Base-by-base conservation (phyloP, 1,140 invertebrate genomes). In the Nautilus pompilius region DNA sequence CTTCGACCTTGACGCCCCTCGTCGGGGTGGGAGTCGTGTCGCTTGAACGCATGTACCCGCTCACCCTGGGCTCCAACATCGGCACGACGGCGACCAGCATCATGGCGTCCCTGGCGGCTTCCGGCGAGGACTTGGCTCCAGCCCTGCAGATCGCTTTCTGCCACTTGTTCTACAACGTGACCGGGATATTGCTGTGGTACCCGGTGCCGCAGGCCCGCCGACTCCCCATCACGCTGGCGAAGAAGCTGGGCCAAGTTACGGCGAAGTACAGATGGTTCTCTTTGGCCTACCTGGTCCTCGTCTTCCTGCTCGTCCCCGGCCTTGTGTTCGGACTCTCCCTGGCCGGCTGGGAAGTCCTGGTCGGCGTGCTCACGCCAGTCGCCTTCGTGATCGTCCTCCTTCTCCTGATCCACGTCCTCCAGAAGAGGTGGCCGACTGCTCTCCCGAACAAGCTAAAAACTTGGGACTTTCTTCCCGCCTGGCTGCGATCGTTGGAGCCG, bases 21-120 rank as follows among this genome's bases (percentile, higher is more conserved):
- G 87, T 88, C 6, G 88, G 88, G 3, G 68, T 87, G 6, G 87
- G 87, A 1, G 81, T 88, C 10, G 81, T 89, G n/a, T 76, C 79
- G 15, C 62, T 89, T 13, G 86, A 89, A 46, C 72, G 87, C 28
- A 84, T 88, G 66, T 89, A 88, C 72, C 87, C 87, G 0, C 70
- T 88, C 5, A 86, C 86, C 5, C 69, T 89, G 5, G 88, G 88
- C 4, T 84, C 87, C 3, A 89, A 89, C 71, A 82, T 89, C 56
- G 88, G 88, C 24, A 89, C 88, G 5, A 89, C 88, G 0, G 84
- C 85, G 4, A 89, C 88, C 0, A 83, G 76, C 2, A 76, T 87
- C 8, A 64, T 88, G 6, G 87, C 87, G 1, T 82, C 86, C 0
- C 75, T 88, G 20, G 81, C 86, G 1, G n/a, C n/a, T n/a, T 79